Evolutionary conservation across 2,888 invertebrate species (phyloP), one percentile per base, ranked within the genome.

Genomic region (Ceraclea dissimilis): DNA sequence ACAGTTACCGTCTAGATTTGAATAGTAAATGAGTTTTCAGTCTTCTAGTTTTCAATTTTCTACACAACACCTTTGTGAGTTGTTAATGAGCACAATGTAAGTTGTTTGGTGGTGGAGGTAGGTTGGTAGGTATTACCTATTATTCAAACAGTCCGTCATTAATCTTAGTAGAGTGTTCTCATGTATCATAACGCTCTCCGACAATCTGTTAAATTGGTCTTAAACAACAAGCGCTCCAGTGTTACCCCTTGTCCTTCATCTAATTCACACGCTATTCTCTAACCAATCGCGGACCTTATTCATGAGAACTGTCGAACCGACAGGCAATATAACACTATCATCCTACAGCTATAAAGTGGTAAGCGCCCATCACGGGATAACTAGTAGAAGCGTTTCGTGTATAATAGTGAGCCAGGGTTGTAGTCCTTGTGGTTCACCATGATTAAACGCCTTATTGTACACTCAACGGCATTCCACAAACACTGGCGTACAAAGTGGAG

Each of bases 221-320:
- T 51, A 43, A 46, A 49, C 46, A n/a, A 47, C 33, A 33, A 49
- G 21, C 21, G 10, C 17, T 44, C 18, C 46, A 47, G 17, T 46
- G 18, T 26, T 44, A 39, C 43, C 48, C 43, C 48, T 22, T 22
- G 34, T 46, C 52, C 43, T 54, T 53, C 51, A 53, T 53, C 53
- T 50, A 31, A 49, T 48, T 33, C 44, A 39, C 31, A 49, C 59
- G 33, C 54, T 31, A 18, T 33, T 19, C 46, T 34, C 59, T 33
- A 43, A 33, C 54, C 57, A 51, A 51, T 51, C 58, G 44, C 49
- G 61, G 57, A 61, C 61, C 61, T 61, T 61, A 61, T 61, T 61
- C 61, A 61, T 61, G 61, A 59, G 61, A 57, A 59, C 61, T 61
- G 61, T 61, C 61, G 61, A 61, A 61, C 61, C 47, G 61, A 61